Evolutionary conservation across 2,888 invertebrate genomes (phyloP).

Genomic region (Eumacrocentrus americanus): DNA sequence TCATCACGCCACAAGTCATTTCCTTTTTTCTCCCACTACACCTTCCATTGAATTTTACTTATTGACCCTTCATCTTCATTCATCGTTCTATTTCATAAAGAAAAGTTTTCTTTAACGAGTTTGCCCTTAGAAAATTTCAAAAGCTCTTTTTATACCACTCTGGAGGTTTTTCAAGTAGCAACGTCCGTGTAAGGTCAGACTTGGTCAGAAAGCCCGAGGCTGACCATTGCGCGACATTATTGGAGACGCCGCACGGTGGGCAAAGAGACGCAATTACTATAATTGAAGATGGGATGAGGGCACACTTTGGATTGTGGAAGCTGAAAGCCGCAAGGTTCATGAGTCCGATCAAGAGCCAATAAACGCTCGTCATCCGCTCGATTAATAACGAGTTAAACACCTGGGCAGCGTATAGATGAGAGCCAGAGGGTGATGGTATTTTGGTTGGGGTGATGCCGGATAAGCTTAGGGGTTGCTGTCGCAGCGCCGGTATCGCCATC

Average conservation of each 20-base stretch:
- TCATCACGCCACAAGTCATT: slow-evolving; percentile 5
- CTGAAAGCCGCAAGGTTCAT: background rate
- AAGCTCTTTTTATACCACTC: too few relatives aligned
- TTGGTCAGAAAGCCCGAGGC: too few relatives aligned
- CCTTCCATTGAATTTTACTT: too few relatives aligned
- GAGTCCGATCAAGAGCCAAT: slow-evolving; percentile 3
- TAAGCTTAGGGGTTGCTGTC: slow-evolving; percentile 27
- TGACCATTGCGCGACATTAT: background rate
- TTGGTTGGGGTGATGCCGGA: background rate
- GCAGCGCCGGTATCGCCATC: slow-evolving; percentile 39
- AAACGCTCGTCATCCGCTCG: background rate
- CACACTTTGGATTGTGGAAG: background rate
- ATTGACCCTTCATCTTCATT: too few relatives aligned
- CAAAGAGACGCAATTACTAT: background rate
- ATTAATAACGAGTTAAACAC: slow-evolving; percentile 15
- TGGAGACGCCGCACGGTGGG: background rate
- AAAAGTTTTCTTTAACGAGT: too few relatives aligned
- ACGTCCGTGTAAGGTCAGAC: too few relatives aligned
- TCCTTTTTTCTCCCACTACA: background rate
- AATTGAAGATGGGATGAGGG: background rate
- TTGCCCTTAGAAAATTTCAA: background rate
- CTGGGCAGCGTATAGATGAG: slow-evolving; percentile 1
- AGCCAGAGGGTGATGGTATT: background rate
- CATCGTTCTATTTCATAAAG: too few relatives aligned
- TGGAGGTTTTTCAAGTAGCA: background rate